These are phyloP conservation scores for Gobio gobio DNA, from an alignment of 2,113 vertebrate genomes.

Conservation along the genomic window DNA sequence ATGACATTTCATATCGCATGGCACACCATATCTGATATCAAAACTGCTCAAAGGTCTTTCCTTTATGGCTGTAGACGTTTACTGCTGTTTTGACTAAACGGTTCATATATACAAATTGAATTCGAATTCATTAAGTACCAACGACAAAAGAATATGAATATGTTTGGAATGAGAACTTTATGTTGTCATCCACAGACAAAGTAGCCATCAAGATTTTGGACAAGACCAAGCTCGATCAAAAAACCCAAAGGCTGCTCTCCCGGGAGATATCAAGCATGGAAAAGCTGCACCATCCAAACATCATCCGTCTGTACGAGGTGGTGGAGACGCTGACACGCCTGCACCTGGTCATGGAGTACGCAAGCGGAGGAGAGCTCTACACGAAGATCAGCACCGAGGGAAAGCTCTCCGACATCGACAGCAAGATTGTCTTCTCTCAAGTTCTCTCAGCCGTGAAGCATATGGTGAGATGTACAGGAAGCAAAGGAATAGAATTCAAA, in stretches of 20 bases:
- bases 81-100: neutral
- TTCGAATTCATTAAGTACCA: neutral
- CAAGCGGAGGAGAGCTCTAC: conserved; percentile 93
- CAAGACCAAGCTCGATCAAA: conserved; percentile 95
- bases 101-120: neutral
- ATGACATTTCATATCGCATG: conserved; percentile 25
- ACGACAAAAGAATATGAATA: neutral
- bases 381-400: conserved; percentile 92
- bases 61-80: neutral
- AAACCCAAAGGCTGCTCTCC: conserved; percentile 91
- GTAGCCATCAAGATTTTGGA: conserved; percentile 98
- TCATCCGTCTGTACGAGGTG: conserved; percentile 98
- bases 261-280: conserved; percentile 98
- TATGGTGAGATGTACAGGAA: conserved; percentile 82
- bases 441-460: conserved; percentile 96
- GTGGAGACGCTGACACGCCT: conserved; percentile 93
- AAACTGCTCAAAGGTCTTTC: neutral
- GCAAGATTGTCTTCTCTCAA: conserved; percentile 93
- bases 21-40: conserved; percentile 12
- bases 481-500: neutral
- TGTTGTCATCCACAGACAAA: conserved; percentile 82
- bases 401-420: conserved; percentile 86
- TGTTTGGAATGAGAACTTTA: neutral
- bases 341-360: conserved; percentile 96
- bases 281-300: conserved; percentile 93